phyloP scores from a whole-genome alignment of 2,113 vertebrate species.

The Microtus oregoni region DNA sequence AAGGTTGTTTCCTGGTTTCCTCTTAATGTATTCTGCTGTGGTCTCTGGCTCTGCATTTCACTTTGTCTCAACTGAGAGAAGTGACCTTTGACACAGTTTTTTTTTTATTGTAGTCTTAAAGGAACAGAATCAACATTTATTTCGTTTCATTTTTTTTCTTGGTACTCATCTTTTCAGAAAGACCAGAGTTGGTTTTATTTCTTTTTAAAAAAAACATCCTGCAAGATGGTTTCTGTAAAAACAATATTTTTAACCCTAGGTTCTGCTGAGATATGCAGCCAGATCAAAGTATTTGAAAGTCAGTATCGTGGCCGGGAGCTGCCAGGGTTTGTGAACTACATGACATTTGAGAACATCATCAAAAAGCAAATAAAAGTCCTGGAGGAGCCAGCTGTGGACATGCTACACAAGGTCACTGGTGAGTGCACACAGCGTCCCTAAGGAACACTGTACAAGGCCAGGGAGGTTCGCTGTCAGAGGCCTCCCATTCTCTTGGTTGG shows the following conservation, averaged over 20 bases:
- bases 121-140: background rate
- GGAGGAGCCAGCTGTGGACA: background rate
- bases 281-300: background rate
- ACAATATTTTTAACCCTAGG: background rate
- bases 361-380: background rate
- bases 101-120: background rate
- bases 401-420: background rate
- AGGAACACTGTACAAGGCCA: background rate
- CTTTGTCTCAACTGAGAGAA: background rate
- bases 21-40: accelerated
- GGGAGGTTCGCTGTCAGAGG: background rate
- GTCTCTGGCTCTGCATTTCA: accelerated
- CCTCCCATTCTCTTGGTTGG: background rate
- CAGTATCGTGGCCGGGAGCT: conserved; percentile 52
- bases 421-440: background rate
- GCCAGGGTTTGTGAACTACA: conserved; percentile 28
- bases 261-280: accelerated
- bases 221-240: background rate
- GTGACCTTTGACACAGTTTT: background rate
- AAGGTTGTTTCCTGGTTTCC: background rate
- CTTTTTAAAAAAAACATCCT: too few species aligned
- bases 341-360: conserved; percentile 14
- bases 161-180: background rate
- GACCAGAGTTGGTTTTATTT: background rate
- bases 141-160: background rate